These are phyloP conservation scores for Ennomos erosarius DNA, from an alignment of 2,888 invertebrate genomes.

Conservation along the genomic window DNA sequence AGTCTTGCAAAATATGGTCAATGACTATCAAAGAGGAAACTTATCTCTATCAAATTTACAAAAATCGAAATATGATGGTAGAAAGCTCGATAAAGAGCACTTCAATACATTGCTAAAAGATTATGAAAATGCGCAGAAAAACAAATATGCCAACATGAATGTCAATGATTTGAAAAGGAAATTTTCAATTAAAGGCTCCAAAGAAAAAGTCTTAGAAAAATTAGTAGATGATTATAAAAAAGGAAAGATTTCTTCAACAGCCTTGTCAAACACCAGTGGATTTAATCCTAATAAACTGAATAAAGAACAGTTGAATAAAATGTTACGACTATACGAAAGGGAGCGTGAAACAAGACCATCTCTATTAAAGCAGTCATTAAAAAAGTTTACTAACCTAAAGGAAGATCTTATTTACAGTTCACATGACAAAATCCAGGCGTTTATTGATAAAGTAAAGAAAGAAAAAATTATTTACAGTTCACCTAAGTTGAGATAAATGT, in stretches of 20 bases:
- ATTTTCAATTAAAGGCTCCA: conserved; percentile 35
- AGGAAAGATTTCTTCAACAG: conserved; percentile 43
- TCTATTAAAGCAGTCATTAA: not conserved
- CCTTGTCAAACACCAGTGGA: conserved; percentile 43
- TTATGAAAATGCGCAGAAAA: conserved; percentile 28
- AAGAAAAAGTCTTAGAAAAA: conserved; percentile 31
- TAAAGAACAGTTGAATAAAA: conserved; percentile 40
- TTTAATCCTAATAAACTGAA: conserved; percentile 43
- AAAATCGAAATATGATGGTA: conserved; percentile 32
- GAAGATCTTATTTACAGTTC: no score
- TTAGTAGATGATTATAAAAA: conserved; percentile 42
- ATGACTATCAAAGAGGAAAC: conserved; percentile 40
- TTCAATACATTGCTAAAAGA: conserved; percentile 28
- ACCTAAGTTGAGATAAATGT: no score
- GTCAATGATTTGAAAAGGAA: conserved; percentile 44
- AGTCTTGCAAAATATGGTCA: conserved; percentile 38
- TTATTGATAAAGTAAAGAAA: no score
- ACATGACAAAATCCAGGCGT: no score
- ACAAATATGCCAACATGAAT: conserved; percentile 20
- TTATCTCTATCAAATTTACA: conserved; percentile 34
- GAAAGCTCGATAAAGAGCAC: conserved; percentile 32
- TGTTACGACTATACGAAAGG: conserved; percentile 45
- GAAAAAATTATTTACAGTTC: no score
- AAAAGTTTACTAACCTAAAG: no score
- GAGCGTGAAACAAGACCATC: conserved; percentile 18